Base-by-base conservation (phyloP, 2,113 vertebrate species). In the Bos javanicus region DNA sequence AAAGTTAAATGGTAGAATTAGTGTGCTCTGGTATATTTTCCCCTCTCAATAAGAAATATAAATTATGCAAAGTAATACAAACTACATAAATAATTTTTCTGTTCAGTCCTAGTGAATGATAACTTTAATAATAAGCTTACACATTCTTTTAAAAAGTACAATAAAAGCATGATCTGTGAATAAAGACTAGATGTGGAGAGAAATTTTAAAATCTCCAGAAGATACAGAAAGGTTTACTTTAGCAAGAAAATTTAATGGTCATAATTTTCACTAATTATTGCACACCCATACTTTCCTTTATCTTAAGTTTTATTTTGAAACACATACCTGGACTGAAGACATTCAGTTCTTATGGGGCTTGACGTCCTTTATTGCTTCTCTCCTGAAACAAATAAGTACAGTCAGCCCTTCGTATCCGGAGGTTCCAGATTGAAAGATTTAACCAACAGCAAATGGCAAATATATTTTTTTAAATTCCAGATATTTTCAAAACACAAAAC, bases 301-400 rank as follows among this genome's bases (percentile, higher is more conserved):
- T 59, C 28, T 86, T 60, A 59, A n/a, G 7, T 87, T 93, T 93
- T 57, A 93, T 93, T 87, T 28, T 39, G 33, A 52, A 43, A 26
- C 39, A 85, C 26, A 93, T 59, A 57, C 8, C 17, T 62, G 33
- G 15, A 19, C 16, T 26, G 17, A 93, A 48, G 67, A 52, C 7
- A n/a, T 5, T 83, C 36, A 54, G 3, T 28, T 76, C 11, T 36
- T 46, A 48, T 48, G 64, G 11, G 23, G 14, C n/a, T 26, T 54
- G 26, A 9, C 0, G 0, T 60, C 50, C 19, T 19, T 60, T 76
- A 62, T 23, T 13, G 13, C 5, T 80, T 23, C 25, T 78, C 17
- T 59, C 25, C 43, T 52, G n/a, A 52, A 62, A 39, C 54, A 30
- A 30, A 26, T 36, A 59, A 84, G 14, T 46, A 81, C 46, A 81